Evolutionary conservation across 2,113 vertebrate species (phyloP).

Genomic region (Felis catus): DNA sequence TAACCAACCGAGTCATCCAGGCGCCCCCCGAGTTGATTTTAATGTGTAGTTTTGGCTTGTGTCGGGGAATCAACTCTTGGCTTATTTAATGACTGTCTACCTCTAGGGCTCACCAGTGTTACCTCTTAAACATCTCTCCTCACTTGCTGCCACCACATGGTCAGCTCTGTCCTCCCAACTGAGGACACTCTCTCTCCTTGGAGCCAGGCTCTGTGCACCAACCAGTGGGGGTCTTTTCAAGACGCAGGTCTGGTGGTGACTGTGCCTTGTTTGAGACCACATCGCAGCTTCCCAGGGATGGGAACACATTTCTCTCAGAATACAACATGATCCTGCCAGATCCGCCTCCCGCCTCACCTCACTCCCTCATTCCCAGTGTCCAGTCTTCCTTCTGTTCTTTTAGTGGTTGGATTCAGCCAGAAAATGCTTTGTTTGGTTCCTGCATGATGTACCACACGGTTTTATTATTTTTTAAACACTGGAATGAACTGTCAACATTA

Average conservation of each 20-base stretch:
- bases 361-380: not conserved
- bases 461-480: not conserved
- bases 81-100: not conserved
- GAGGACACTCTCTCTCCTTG: no score
- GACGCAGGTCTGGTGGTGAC: not conserved
- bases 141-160: not conserved
- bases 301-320: not conserved
- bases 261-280: not conserved
- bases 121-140: not conserved
- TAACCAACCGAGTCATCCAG: no score
- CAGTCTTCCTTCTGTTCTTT: not conserved
- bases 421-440: not conserved
- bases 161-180: not conserved
- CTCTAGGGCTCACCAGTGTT: not conserved
- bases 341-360: not conserved
- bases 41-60: not conserved
- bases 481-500: not conserved
- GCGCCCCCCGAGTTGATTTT: not conserved
- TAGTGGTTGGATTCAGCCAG: not conserved
- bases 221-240: not conserved
- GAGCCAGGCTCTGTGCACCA: not conserved
- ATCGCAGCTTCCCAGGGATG: not conserved
- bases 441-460: not conserved
- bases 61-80: not conserved
- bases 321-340: not conserved